phyloP scores from a whole-genome alignment of 2,113 vertebrate species.

The Lepidothrix coronata region DNA sequence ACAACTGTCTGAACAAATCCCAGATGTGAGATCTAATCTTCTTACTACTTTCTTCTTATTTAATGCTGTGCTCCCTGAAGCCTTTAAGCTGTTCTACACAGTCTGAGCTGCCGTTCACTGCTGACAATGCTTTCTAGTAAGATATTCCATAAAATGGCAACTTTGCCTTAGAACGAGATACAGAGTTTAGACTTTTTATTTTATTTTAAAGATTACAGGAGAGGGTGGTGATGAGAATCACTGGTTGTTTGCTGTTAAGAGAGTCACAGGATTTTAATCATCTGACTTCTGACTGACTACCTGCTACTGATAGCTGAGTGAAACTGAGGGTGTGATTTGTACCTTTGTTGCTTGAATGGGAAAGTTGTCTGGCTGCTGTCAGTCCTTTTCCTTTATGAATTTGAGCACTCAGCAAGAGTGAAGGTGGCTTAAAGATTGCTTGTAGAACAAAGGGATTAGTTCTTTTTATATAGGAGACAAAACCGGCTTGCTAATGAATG shows the following conservation, averaged over 20 bases:
- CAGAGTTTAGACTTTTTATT: background rate
- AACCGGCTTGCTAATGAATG: background rate
- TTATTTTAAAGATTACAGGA: background rate
- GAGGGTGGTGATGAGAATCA: background rate
- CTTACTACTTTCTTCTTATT: background rate
- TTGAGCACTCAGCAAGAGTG: background rate
- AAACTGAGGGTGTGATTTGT: background rate
- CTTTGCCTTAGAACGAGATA: background rate
- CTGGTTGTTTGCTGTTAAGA: rapidly evolving
- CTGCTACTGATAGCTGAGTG: background rate
- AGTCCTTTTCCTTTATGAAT: background rate
- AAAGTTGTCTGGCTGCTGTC: background rate
- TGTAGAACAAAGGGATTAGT: background rate
- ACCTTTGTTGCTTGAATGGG: background rate
- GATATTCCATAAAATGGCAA: background rate
- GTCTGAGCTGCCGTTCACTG: background rate
- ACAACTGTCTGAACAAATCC: background rate
- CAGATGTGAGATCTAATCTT: background rate
- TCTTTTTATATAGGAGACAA: background rate
- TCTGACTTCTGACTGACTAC: background rate
- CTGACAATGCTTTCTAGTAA: background rate
- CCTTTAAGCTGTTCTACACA: background rate
- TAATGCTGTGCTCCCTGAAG: background rate
- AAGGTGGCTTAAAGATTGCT: background rate
- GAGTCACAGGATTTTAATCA: background rate